Percentiles rank a stretch among this genome's conserved stretches.
Evolutionary conservation across 2,113 vertebrate species (phyloP).

Genomic region (Boleophthalmus pectinirostris): DNA sequence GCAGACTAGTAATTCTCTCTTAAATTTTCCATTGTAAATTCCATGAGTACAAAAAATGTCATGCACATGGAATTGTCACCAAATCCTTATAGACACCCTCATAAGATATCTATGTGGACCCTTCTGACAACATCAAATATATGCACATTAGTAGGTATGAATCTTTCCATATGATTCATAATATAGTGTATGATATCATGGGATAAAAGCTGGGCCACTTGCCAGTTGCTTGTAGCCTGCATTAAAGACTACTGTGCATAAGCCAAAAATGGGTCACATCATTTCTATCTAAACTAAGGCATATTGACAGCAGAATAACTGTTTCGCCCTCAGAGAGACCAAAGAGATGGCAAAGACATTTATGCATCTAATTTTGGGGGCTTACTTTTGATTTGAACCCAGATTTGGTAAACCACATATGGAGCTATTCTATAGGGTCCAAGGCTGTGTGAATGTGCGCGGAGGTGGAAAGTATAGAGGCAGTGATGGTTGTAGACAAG

Average conservation of each 20-base stretch:
- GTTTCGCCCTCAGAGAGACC: slow-evolving; percentile 27
- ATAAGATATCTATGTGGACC: slow-evolving; percentile 1
- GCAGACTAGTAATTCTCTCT: background rate
- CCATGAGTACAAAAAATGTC: background rate
- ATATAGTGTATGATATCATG: slow-evolving; percentile 19
- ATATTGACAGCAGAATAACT: slow-evolving; percentile 39
- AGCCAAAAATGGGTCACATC: slow-evolving; percentile 33
- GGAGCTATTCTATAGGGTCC: slow-evolving; percentile 59
- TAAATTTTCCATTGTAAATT: background rate
- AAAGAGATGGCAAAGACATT: slow-evolving; percentile 41
- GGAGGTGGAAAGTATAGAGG: slow-evolving; percentile 23
- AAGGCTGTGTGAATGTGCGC: slow-evolving; percentile 36
- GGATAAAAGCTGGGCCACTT: slow-evolving; percentile 20
- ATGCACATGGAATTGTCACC: background rate
- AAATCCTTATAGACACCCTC: background rate
- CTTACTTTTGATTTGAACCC: slow-evolving; percentile 69
- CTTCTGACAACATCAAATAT: background rate
- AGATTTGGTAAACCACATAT: slow-evolving; percentile 61
- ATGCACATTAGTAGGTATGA: slow-evolving; percentile 33
- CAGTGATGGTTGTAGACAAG: slow-evolving; percentile 45
- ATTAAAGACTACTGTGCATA: slow-evolving; percentile 33
- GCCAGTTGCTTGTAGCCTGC: background rate
- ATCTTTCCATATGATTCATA: slow-evolving; percentile 27
- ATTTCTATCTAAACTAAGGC: slow-evolving; percentile 23
- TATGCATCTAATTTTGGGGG: slow-evolving; percentile 57